Conservation (phyloP, 2,888 invertebrate genomes). For the Stegophylla sp. region DNA sequence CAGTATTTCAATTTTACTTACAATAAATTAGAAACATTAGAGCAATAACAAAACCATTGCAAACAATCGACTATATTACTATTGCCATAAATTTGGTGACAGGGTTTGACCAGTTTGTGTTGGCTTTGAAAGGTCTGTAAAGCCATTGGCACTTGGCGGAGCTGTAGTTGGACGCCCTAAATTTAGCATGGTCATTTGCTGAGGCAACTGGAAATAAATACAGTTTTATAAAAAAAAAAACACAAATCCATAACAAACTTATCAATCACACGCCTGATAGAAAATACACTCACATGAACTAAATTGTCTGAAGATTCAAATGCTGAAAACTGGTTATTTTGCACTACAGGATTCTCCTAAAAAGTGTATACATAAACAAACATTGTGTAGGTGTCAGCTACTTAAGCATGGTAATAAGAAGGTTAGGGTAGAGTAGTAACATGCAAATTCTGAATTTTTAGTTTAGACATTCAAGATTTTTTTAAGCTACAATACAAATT, state of each 20-base stretch:
- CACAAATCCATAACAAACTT: background rate
- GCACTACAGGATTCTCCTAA: conserved; percentile 41
- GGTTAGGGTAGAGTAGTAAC: background rate
- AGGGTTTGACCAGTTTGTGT: conserved; percentile 35
- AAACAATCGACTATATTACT: background rate
- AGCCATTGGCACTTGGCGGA: conserved; percentile 28
- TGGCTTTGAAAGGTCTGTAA: conserved; percentile 34
- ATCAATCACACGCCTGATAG: background rate
- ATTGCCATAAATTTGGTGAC: conserved; percentile 54
- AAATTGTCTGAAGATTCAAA: conserved; percentile 33
- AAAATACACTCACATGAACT: conserved; percentile 39
- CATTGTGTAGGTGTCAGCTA: background rate
- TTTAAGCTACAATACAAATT: no score
- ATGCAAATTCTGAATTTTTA: background rate
- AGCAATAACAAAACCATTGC: background rate
- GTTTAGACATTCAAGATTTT: no score
- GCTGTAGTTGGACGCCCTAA: conserved; percentile 39
- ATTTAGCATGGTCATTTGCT: conserved; percentile 47
- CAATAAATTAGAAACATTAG: conserved; percentile 25
- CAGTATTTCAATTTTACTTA: background rate
- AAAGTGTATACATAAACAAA: conserved; percentile 30
- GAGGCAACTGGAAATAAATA: conserved; percentile 35
- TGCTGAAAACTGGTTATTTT: conserved; percentile 50
- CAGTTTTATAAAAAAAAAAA: background rate
- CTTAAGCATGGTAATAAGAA: background rate